A percentile compares a stretch with the other conserved stretches of the same genome.
These are phyloP conservation scores for Littorina saxatilis DNA, from an alignment of 1,140 invertebrate genomes.

Conservation along the genomic window DNA sequence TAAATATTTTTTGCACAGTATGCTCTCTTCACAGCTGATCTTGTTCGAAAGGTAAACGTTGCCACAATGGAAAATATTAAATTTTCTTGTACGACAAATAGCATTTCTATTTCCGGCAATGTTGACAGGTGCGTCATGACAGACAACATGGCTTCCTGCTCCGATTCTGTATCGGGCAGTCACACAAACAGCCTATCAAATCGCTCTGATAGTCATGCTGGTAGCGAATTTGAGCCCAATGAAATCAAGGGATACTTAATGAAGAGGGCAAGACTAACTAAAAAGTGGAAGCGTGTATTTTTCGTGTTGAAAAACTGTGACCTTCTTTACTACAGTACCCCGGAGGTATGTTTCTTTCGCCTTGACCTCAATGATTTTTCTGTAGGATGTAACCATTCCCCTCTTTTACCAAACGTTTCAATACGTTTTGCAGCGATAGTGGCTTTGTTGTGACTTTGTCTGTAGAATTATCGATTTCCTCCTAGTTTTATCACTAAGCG, in stretches of 20 bases:
- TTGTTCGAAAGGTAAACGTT: no score
- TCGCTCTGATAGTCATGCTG: conserved; percentile 61
- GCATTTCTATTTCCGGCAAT: conserved; percentile 41
- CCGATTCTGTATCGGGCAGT: conserved; percentile 63
- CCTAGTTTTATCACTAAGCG: no score
- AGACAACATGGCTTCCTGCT: conserved; percentile 62
- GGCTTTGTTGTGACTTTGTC: no score
- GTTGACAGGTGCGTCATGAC: conserved; percentile 40
- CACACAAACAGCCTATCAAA: conserved; percentile 67
- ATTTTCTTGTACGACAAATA: conserved; percentile 51
- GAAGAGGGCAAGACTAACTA: conserved; percentile 64
- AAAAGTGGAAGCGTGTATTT: conserved; percentile 65
- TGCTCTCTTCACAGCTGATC: no score
- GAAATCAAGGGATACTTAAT: conserved; percentile 70
- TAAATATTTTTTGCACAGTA: no score
- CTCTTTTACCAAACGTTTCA: no score
- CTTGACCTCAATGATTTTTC: no score
- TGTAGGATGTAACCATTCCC: no score
- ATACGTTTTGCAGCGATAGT: no score
- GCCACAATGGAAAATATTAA: neutral
- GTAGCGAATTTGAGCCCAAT: conserved; percentile 57
- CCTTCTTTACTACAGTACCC: conserved; percentile 67
- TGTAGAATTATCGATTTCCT: no score
- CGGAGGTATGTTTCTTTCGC: conserved; percentile 62
- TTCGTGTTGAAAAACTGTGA: conserved; percentile 70